Conservation (phyloP, 2,113 vertebrate species). For the Hemibagrus wyckioides region DNA sequence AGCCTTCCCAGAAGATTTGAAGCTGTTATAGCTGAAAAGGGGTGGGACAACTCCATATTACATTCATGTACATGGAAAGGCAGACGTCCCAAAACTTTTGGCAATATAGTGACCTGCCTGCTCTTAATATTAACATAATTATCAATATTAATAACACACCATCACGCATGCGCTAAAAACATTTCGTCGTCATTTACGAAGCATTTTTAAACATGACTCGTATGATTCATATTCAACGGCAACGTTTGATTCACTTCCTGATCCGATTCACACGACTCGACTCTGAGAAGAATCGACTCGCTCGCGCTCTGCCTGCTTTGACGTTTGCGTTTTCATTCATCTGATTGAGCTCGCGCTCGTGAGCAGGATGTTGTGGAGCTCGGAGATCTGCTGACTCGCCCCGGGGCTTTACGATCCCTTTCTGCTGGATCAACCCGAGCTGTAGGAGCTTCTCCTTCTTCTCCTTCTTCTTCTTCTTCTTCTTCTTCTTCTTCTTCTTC, state of each 20-base stretch:
- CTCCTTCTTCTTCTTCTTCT: background rate
- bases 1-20: too few relatives aligned
- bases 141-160: too few relatives aligned
- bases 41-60: too few relatives aligned
- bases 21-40: too few relatives aligned
- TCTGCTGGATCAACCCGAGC: background rate
- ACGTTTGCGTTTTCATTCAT: background rate
- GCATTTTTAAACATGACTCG: background rate
- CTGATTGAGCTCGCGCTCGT: background rate
- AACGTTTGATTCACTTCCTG: background rate
- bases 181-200: background rate
- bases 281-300: background rate
- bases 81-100: too few relatives aligned
- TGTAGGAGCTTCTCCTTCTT: background rate
- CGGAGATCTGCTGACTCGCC: slow-evolving; percentile 19
- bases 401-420: background rate
- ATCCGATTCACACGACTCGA: background rate
- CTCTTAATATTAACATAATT: too few relatives aligned
- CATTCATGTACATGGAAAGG: too few relatives aligned
- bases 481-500: background rate
- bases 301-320: background rate
- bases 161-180: background rate
- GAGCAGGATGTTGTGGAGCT: background rate
- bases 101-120: too few relatives aligned
- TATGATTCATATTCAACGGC: background rate